These are phyloP conservation scores for Eurois occulta DNA, from an alignment of 2,888 invertebrate species.

Conservation along the genomic window DNA sequence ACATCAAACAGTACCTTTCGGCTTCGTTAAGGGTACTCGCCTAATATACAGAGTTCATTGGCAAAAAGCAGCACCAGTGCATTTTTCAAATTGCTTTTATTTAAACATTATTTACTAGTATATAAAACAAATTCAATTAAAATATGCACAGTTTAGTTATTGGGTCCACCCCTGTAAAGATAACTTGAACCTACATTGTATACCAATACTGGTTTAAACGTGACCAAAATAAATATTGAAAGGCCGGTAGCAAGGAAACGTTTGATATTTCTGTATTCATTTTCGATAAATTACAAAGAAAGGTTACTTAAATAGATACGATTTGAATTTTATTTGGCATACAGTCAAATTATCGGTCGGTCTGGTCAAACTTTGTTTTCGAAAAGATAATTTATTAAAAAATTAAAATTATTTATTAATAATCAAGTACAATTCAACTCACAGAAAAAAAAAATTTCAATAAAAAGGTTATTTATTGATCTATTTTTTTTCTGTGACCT, in stretches of 20 bases:
- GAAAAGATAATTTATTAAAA: neutral
- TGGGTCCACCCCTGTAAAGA: neutral
- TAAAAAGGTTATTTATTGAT: too few species aligned
- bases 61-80: neutral
- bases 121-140: conserved; percentile 5
- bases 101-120: neutral
- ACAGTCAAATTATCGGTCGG: neutral
- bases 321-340: neutral
- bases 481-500: too few species aligned
- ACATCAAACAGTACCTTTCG: too few species aligned
- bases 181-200: neutral
- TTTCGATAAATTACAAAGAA: conserved; percentile 9
- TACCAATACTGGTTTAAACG: neutral
- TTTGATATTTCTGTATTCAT: neutral
- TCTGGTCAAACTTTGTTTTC: neutral
- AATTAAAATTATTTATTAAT: too few species aligned
- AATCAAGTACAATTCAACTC: too few species aligned
- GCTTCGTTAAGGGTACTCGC: too few species aligned
- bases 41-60: neutral
- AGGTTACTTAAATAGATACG: neutral
- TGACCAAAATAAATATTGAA: conserved; percentile 33
- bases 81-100: neutral
- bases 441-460: neutral
- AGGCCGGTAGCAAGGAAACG: neutral
- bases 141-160: neutral